Evolutionary conservation across 2,113 vertebrate species (phyloP).

Genomic region (Pachyramphus minor): DNA sequence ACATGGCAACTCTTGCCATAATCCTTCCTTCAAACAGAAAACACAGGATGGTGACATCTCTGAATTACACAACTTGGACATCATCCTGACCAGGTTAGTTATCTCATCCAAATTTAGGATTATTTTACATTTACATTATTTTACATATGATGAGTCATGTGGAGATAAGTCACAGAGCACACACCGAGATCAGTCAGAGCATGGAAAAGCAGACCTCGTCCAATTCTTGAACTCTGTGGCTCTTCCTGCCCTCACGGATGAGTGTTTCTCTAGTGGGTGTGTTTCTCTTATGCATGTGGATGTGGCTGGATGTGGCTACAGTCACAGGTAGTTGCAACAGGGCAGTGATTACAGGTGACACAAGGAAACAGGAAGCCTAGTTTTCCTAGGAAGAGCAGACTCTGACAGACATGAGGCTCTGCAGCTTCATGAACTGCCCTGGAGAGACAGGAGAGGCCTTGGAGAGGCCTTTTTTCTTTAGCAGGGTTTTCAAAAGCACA

Average conservation of each 20-base stretch:
- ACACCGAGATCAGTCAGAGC: not conserved
- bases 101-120: no score
- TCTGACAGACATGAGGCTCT: not conserved
- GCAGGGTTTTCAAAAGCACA: not conserved
- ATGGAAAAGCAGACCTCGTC: not conserved
- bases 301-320: not conserved
- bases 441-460: not conserved
- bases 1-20: rapidly evolving
- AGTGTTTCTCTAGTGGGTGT: rapidly evolving
- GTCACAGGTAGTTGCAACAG: not conserved
- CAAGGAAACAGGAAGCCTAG: not conserved
- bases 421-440: not conserved
- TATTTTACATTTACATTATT: no score
- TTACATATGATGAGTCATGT: not conserved
- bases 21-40: not conserved
- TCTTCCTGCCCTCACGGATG: not conserved
- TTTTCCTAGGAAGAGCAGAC: not conserved
- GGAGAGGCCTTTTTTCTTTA: not conserved
- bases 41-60: rapidly evolving
- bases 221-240: not conserved
- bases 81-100: not conserved
- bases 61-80: not conserved
- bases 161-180: not conserved
- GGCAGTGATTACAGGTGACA: rapidly evolving
- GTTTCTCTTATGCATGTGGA: not conserved